Percentiles rank a stretch among this genome's conserved stretches.
Conservation (phyloP, 2,113 vertebrate species). For the Psittacus erithacus region DNA sequence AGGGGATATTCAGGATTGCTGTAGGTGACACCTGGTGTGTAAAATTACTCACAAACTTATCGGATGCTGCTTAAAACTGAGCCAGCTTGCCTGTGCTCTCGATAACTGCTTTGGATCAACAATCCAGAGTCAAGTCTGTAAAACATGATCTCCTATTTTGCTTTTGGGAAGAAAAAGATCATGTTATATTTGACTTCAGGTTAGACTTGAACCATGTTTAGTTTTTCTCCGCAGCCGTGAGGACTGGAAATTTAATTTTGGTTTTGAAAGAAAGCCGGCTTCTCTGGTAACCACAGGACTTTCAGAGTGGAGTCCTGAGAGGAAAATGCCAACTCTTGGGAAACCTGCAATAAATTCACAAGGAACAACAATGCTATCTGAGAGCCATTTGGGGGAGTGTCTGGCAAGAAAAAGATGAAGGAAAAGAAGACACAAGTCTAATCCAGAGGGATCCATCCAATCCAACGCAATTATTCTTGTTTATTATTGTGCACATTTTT, state of each 20-base stretch:
- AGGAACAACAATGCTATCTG: background rate
- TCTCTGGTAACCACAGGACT: background rate
- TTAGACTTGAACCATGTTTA: background rate
- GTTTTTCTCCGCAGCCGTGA: background rate
- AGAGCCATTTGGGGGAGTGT: background rate
- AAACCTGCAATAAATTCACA: background rate
- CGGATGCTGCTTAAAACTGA: background rate
- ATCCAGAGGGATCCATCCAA: background rate
- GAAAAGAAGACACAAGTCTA: background rate
- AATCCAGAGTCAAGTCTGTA: background rate
- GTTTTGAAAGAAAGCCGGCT: background rate
- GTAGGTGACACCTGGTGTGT: background rate
- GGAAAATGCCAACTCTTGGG: background rate
- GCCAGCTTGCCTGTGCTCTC: background rate
- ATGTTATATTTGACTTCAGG: background rate
- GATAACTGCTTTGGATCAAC: background rate
- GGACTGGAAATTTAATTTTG: conserved; percentile 25
- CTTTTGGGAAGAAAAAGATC: background rate
- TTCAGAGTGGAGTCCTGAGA: background rate
- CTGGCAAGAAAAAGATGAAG: background rate
- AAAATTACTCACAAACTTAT: background rate
- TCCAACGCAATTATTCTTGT: background rate
- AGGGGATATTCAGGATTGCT: background rate
- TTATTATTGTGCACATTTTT: background rate
- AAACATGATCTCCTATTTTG: conserved; percentile 12